Conservation (phyloP, 2,888 invertebrate species). For the Luffia ferchaultella region DNA sequence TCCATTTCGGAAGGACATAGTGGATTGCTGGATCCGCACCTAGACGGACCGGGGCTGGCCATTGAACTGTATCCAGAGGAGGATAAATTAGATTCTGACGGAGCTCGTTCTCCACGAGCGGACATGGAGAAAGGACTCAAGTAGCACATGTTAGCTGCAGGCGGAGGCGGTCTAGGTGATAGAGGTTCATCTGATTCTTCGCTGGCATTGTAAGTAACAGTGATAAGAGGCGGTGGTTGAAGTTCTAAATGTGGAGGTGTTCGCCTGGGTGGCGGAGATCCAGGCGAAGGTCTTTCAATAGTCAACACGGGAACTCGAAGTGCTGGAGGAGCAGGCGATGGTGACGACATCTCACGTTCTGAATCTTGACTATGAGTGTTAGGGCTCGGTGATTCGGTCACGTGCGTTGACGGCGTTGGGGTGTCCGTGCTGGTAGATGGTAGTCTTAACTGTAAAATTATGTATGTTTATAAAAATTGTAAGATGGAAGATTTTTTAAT, state of each 20-base stretch:
- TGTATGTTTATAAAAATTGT: background rate
- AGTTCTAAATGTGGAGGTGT: conserved; percentile 72
- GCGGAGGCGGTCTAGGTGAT: conserved; percentile 68
- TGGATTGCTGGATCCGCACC: conserved; percentile 84
- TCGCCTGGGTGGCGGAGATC: conserved; percentile 67
- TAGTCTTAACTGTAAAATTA: conserved; percentile 58
- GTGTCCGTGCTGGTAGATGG: conserved; percentile 50
- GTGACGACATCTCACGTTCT: conserved; percentile 47
- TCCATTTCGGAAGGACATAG: conserved; percentile 80
- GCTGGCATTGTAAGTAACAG: conserved; percentile 78
- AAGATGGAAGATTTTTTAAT: background rate
- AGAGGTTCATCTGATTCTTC: conserved; percentile 81
- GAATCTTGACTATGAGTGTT: conserved; percentile 57
- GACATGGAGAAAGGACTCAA: conserved; percentile 82
- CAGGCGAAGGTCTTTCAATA: conserved; percentile 75
- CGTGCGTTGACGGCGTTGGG: conserved; percentile 51
- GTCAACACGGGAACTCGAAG: conserved; percentile 71
- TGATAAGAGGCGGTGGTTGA: conserved; percentile 74
- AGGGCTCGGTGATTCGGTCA: conserved; percentile 55
- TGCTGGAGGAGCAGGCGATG: conserved; percentile 51
- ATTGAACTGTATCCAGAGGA: conserved; percentile 87
- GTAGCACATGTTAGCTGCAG: conserved; percentile 72
- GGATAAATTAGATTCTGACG: conserved; percentile 84
- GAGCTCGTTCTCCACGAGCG: conserved; percentile 74
- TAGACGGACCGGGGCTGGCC: conserved; percentile 84